Evolutionary conservation across 1,140 invertebrate species (phyloP).

Genomic region (Lordiphosa collinella): DNA sequence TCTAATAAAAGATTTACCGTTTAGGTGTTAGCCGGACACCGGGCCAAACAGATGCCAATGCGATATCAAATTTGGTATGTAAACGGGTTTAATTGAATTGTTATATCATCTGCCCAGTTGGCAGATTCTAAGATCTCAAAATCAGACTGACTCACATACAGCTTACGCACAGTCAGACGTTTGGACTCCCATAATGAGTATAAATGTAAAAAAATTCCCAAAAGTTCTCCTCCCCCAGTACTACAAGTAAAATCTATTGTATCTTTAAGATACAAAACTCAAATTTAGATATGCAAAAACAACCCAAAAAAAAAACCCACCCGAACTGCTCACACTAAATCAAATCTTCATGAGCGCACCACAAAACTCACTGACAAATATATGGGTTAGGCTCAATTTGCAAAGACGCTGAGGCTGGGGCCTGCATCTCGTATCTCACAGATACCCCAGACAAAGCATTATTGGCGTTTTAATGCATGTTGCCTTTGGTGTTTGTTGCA

Average conservation of each 20-base stretch:
- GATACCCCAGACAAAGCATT: slow-evolving; percentile 55
- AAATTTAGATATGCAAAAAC: slow-evolving; percentile 73
- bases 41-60: too few relatives aligned
- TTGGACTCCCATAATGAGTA: too few relatives aligned
- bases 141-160: too few relatives aligned
- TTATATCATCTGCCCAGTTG: slow-evolving; percentile 51
- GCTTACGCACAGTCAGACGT: too few relatives aligned
- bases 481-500: slow-evolving; percentile 66
- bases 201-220: too few relatives aligned
- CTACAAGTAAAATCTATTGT: slow-evolving; percentile 44
- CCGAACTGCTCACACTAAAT: slow-evolving; percentile 55
- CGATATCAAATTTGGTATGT: slow-evolving; percentile 15
- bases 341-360: slow-evolving; percentile 69
- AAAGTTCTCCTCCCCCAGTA: not conserved
- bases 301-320: slow-evolving; percentile 4
- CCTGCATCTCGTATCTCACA: slow-evolving; percentile 40
- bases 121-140: too few relatives aligned
- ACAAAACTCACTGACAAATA: slow-evolving; percentile 65
- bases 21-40: slow-evolving; percentile 34
- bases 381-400: slow-evolving; percentile 77
- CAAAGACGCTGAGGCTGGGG: slow-evolving; percentile 6
- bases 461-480: slow-evolving; percentile 57
- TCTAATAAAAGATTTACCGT: slow-evolving; percentile 71
- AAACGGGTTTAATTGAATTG: slow-evolving; percentile 71
- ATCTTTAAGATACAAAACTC: slow-evolving; percentile 53